Evolutionary conservation across 2,797 vertebrate genomes (phyloP).

Genomic region (Botia almorhae): DNA sequence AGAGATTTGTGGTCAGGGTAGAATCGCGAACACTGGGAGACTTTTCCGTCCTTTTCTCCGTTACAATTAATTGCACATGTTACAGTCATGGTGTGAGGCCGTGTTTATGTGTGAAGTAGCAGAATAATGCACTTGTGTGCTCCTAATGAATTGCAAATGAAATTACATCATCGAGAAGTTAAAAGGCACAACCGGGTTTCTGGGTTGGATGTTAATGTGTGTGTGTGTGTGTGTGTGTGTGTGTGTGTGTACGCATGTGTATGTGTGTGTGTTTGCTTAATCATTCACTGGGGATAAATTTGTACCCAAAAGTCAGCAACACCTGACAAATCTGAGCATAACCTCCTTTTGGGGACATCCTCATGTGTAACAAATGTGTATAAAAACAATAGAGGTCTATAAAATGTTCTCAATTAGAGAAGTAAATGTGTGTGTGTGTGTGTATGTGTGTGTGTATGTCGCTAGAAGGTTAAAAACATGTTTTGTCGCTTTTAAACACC

Average conservation of each 20-base stretch:
- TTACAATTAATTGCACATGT: slow-evolving; percentile 44
- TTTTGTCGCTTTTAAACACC: slow-evolving; percentile 19
- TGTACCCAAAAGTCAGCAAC: too few species aligned
- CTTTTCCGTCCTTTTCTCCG: slow-evolving; percentile 43
- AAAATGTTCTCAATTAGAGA: too few species aligned
- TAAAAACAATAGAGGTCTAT: too few species aligned
- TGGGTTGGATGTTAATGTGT: neutral
- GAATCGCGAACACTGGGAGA: slow-evolving; percentile 22
- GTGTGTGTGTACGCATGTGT: too few species aligned
- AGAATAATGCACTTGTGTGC: slow-evolving; percentile 15
- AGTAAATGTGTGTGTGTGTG: too few species aligned
- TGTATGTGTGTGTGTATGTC: too few species aligned
- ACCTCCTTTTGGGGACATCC: too few species aligned
- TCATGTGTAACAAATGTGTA: too few species aligned
- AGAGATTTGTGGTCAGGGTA: slow-evolving; percentile 27
- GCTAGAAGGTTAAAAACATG: neutral
- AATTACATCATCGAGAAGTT: neutral
- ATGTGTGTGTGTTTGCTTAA: too few species aligned
- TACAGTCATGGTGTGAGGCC: slow-evolving; percentile 41
- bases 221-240: too few species aligned
- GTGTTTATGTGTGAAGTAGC: slow-evolving; percentile 46
- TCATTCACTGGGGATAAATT: too few species aligned
- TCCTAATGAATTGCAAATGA: slow-evolving; percentile 30
- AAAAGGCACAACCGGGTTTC: neutral
- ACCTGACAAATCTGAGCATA: too few species aligned